Percentiles rank a stretch among this genome's conserved stretches.
Conservation (phyloP, 2,797 vertebrate genomes). For the Eleutherodactylus coqui region DNA sequence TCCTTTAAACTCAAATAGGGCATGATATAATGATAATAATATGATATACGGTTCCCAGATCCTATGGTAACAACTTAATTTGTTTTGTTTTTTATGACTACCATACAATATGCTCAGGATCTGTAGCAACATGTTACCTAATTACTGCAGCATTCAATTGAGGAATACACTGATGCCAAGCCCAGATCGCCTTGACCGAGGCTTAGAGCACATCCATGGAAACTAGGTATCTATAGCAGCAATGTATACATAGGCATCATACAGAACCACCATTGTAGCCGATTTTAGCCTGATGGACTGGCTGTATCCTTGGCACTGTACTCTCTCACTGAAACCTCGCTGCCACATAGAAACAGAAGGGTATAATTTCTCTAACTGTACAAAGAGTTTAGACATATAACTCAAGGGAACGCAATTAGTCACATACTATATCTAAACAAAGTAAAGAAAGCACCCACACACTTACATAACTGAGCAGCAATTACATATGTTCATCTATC, state of each 20-base stretch:
- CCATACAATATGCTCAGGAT: not conserved
- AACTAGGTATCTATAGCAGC: not conserved
- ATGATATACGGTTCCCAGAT: no score
- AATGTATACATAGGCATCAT: not conserved
- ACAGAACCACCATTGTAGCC: not conserved
- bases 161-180: not conserved
- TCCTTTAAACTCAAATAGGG: no score
- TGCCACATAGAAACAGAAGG: slow-evolving; percentile 22
- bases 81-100: not conserved
- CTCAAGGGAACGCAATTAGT: slow-evolving; percentile 29
- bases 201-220: not conserved
- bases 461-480: slow-evolving; percentile 12
- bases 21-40: no score
- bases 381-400: slow-evolving; percentile 11
- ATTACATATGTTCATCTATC: slow-evolving; percentile 7
- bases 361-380: slow-evolving; percentile 34
- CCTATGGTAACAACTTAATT: not conserved
- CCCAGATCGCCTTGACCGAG: not conserved
- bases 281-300: not conserved
- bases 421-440: slow-evolving; percentile 22
- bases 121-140: not conserved
- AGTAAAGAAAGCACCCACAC: slow-evolving; percentile 33
- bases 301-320: not conserved
- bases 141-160: not conserved
- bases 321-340: not conserved